A percentile compares a stretch with the other conserved stretches of the same genome.
These are phyloP conservation scores for Heterocephalus glaber DNA, from an alignment of 2,113 vertebrate genomes.

Conservation along the genomic window DNA sequence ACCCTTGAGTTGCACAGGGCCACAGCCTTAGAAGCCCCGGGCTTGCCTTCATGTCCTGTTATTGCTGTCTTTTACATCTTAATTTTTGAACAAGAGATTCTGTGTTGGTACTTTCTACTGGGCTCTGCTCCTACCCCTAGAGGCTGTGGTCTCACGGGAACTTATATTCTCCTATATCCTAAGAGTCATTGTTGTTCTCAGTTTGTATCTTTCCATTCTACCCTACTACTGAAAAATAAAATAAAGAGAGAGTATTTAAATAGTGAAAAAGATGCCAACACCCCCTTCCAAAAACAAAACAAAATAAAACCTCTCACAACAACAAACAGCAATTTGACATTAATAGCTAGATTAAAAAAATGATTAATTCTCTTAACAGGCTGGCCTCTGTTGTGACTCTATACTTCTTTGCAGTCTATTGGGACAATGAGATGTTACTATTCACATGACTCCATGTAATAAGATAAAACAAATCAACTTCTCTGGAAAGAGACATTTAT, in stretches of 20 bases:
- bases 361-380: neutral
- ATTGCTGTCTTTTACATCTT: neutral
- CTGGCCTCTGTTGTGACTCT: neutral
- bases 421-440: neutral
- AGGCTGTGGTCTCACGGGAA: neutral
- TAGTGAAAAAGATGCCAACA: neutral
- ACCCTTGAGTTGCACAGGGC: accelerated
- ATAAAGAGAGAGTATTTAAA: neutral
- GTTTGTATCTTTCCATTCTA: neutral
- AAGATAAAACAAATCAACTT: neutral
- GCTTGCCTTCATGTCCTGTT: neutral
- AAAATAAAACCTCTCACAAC: neutral
- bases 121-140: too few species aligned
- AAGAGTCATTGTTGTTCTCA: neutral
- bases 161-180: accelerated
- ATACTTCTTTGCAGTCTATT: neutral
- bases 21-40: neutral
- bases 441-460: neutral
- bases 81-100: neutral
- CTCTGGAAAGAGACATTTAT: neutral
- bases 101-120: neutral
- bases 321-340: neutral
- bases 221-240: neutral
- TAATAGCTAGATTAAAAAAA: neutral
- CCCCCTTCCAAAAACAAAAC: neutral